These are phyloP conservation scores for Malurus leucopterus DNA, from an alignment of 2,797 vertebrate species.

Conservation along the genomic window DNA sequence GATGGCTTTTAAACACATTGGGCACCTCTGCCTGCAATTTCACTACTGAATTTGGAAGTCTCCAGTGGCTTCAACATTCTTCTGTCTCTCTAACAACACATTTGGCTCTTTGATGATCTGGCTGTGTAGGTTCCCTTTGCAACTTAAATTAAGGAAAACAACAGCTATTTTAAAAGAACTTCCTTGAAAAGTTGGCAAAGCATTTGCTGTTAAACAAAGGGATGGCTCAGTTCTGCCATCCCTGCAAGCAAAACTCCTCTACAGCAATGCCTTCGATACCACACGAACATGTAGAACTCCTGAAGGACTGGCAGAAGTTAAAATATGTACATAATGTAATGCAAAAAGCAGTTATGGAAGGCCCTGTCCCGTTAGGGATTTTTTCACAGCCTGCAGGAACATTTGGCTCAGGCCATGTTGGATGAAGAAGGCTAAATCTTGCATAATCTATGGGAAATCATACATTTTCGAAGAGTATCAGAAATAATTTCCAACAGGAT, in stretches of 20 bases:
- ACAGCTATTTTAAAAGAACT: background rate
- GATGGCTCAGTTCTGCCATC: background rate
- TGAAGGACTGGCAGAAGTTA: background rate
- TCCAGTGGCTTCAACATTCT: background rate
- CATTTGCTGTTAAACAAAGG: background rate
- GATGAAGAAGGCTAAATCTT: background rate
- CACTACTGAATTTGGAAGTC: background rate
- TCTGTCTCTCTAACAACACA: background rate
- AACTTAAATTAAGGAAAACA: background rate
- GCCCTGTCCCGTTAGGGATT: background rate
- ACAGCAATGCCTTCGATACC: background rate
- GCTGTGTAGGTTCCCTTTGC: background rate
- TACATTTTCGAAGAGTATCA: background rate
- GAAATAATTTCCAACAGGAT: background rate
- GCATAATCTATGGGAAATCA: background rate
- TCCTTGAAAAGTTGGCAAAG: background rate
- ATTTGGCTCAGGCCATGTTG: background rate
- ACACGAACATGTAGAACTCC: fast-evolving
- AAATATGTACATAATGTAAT: fast-evolving
- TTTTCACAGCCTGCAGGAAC: background rate
- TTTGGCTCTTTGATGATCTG: background rate
- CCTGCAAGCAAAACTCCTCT: background rate
- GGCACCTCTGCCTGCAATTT: background rate
- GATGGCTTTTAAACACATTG: background rate
- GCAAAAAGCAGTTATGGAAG: background rate